Evolutionary conservation across 2,113 vertebrate species (phyloP).

Genomic region (Anas platyrhynchos): DNA sequence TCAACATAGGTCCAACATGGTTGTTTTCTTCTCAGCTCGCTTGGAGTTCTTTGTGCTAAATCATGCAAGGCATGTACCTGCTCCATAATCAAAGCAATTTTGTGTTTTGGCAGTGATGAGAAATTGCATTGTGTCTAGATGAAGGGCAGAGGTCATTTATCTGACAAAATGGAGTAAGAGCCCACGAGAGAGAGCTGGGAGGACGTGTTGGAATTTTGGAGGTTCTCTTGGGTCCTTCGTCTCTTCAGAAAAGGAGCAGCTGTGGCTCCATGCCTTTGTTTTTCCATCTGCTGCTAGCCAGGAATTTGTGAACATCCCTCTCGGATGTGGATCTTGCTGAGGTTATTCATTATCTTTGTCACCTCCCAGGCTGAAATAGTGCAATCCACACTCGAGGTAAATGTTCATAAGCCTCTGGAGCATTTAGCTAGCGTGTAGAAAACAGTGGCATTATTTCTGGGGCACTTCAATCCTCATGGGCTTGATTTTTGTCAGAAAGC

Average conservation of each 20-base stretch:
- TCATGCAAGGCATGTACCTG: fast-evolving
- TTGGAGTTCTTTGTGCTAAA: neutral
- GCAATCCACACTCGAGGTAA: slow-evolving; percentile 30
- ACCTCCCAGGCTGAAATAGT: slow-evolving; percentile 53
- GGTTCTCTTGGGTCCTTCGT: slow-evolving; percentile 27
- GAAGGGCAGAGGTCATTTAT: neutral
- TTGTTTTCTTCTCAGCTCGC: neutral
- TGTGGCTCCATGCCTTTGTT: slow-evolving; percentile 59
- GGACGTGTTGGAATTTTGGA: neutral
- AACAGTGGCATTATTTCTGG: slow-evolving; percentile 1
- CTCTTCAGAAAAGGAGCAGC: slow-evolving; percentile 43
- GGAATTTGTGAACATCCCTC: slow-evolving; percentile 64
- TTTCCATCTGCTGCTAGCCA: slow-evolving; percentile 59
- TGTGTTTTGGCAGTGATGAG: neutral
- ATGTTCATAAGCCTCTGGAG: slow-evolving; percentile 6
- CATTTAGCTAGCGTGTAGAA: neutral
- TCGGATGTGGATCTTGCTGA: slow-evolving; percentile 49
- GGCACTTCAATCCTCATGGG: neutral
- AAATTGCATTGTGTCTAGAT: fast-evolving
- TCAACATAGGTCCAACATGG: neutral
- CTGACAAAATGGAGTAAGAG: neutral
- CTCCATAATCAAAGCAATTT: neutral
- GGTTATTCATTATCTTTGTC: slow-evolving; percentile 56
- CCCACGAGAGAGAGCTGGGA: neutral
- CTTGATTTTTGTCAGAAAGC: slow-evolving; percentile 12